phyloP scores from a whole-genome alignment of 2,888 invertebrate genomes.

The Oligia fasciuncula region DNA sequence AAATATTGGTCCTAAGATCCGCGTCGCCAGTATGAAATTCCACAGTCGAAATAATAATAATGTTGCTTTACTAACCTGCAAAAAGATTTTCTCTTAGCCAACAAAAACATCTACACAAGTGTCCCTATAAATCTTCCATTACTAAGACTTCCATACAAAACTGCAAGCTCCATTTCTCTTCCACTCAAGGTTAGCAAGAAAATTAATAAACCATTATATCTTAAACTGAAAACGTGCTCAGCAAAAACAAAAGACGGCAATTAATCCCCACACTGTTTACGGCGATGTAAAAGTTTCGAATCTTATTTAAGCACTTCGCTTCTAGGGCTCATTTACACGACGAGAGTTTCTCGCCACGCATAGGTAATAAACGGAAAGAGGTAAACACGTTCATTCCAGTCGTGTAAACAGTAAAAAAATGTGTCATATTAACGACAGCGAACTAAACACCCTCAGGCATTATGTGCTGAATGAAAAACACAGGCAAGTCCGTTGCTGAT shows the following conservation, averaged over 20 bases:
- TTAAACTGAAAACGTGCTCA: constrained; percentile 49
- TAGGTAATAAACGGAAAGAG: neutral
- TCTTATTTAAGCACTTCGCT: constrained; percentile 58
- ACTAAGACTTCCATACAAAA: constrained; percentile 23
- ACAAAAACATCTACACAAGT: neutral
- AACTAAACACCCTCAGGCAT: neutral
- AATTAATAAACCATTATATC: constrained; percentile 60
- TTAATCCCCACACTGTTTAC: constrained; percentile 65
- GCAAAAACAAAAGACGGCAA: constrained; percentile 59
- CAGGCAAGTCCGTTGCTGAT: neutral
- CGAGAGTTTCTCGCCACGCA: neutral
- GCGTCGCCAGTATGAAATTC: neutral
- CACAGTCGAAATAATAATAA: neutral
- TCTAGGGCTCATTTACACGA: constrained; percentile 19
- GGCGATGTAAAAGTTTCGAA: constrained; percentile 62
- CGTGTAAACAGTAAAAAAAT: neutral
- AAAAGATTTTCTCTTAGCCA: neutral
- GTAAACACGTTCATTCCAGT: too few relatives aligned
- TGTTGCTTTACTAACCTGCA: neutral
- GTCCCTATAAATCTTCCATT: constrained; percentile 23
- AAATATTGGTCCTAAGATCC: neutral
- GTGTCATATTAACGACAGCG: neutral
- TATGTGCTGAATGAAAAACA: neutral
- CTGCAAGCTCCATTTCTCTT: constrained; percentile 6
- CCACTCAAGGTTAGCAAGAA: constrained; percentile 34